phyloP scores from a whole-genome alignment of 2,888 invertebrate genomes.

The Drosophila bunnanda region DNA sequence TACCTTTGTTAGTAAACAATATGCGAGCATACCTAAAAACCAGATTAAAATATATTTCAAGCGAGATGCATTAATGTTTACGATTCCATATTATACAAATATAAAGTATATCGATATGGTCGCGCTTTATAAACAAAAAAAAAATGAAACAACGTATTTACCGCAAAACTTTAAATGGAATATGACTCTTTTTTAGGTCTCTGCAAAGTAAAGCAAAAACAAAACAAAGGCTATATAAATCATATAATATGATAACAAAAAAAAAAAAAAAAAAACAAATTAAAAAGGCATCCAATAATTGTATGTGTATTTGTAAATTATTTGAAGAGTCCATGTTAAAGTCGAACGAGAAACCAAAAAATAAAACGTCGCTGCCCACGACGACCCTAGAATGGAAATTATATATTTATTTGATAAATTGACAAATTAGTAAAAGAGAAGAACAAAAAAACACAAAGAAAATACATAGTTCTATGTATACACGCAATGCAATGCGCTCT shows the following conservation, averaged over 20 bases:
- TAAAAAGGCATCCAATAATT: conserved; percentile 25
- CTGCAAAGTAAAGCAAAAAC: conserved; percentile 22
- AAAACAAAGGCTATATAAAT: conserved; percentile 32
- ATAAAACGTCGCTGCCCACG: conserved; percentile 12
- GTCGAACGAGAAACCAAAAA: conserved; percentile 25
- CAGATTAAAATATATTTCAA: conserved; percentile 17
- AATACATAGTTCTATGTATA: conserved; percentile 50
- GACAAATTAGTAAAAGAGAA: conserved; percentile 58
- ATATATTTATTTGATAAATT: conserved; percentile 69
- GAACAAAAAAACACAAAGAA: conserved; percentile 36
- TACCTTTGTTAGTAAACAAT: conserved; percentile 66
- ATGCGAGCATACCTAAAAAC: conserved; percentile 48
- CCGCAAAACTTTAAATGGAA: conserved; percentile 42
- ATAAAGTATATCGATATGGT: conserved; percentile 40
- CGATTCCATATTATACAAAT: conserved; percentile 50
- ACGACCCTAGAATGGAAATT: conserved; percentile 53
- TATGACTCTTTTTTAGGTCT: conserved; percentile 28
- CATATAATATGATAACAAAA: conserved; percentile 36
- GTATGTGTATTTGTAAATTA: conserved; percentile 66
- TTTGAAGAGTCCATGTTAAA: conserved; percentile 64
- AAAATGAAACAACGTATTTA: conserved; percentile 49
- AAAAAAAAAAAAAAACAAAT: conserved; percentile 9
- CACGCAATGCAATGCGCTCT: conserved; percentile 69
- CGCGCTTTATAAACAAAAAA: conserved; percentile 54
- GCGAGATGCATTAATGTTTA: conserved; percentile 61